These are phyloP conservation scores for Antechinus flavipes DNA, from an alignment of 2,113 vertebrate species.

Conservation along the genomic window DNA sequence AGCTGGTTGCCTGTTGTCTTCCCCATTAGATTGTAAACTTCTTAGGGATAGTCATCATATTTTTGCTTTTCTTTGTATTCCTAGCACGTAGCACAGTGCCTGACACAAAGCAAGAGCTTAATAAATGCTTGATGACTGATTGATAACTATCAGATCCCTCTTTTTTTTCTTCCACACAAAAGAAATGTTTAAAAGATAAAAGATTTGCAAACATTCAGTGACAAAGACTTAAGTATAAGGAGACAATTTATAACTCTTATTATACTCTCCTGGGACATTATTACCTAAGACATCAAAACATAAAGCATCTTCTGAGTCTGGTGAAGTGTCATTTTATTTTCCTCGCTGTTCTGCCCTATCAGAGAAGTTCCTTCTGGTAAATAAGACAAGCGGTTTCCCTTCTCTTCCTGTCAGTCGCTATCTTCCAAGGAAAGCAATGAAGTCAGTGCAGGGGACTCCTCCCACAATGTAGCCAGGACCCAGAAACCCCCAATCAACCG, in stretches of 20 bases:
- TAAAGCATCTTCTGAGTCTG: not conserved
- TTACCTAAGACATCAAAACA: not conserved
- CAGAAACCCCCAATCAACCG: not conserved
- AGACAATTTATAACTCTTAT: not conserved
- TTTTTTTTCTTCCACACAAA: not conserved
- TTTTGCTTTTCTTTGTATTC: not conserved
- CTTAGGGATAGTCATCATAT: not conserved
- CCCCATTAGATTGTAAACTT: not conserved
- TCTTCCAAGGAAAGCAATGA: not conserved
- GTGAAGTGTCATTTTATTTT: not conserved
- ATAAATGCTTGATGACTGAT: not conserved
- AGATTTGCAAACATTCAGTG: not conserved
- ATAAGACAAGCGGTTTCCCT: not conserved
- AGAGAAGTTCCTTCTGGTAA: not conserved
- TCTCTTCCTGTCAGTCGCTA: not conserved
- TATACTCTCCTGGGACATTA: not conserved
- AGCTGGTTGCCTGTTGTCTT: not conserved
- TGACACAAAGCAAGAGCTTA: not conserved
- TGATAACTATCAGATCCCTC: not conserved
- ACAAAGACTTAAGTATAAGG: not conserved
- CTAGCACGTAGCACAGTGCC: not conserved
- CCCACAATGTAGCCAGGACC: not conserved
- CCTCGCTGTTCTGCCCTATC: not conserved
- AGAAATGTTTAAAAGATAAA: not conserved
- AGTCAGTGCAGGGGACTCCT: not conserved